Evolutionary conservation across 2,113 vertebrate genomes (phyloP), one percentile per base, ranked within the genome.

Genomic region (Indicator maculatus): DNA sequence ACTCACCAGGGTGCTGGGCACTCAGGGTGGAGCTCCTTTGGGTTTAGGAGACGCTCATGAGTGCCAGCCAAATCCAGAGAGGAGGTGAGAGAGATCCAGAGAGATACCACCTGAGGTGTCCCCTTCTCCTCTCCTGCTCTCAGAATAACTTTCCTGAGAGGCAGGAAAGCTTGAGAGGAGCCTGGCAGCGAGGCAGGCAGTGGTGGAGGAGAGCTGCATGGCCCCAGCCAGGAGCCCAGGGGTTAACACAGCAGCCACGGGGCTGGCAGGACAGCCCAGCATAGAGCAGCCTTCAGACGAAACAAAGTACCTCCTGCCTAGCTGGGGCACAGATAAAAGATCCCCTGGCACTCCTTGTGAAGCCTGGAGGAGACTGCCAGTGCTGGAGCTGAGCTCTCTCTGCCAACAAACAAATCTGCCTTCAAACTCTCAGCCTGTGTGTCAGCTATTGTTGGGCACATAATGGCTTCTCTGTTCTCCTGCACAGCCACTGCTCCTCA

Each of bases 391-490:
- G 87, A 82, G 66, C 86, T 91, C 81, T 63, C 47, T 63, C 84
- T 95, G 96, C 95, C 95, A 97, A 65, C 73, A 86, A 93, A 93
- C 80, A 93, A 65, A 93, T 94, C 90, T 78, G 94, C 78, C 86
- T 97, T 90, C 82, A 96, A 94, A 93, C 83, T 84, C 91, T 38
- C 77, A 90, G 86, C 88, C 96, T 95, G 94, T 94, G 94, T 93
- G 91, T 83, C 91, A 95, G 88, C 93, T 95, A 95, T 97, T 97
- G 95, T 96, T 82, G 73, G 63, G 65, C 24, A 79, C 76, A 96
- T 93, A 96, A 96, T 84, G 95, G 90, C 77, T 73, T 65, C 96
- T 95, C 95, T 96, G 96, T 97, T 96, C 79, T 77, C 83, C 47
- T 82, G 92, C 93, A 45, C 79, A 82, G 94, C 80, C 70, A 53